Evolutionary conservation across 2,113 vertebrate species (phyloP), one percentile per base, ranked within the genome.

Genomic region (Pseudorasbora parva): DNA sequence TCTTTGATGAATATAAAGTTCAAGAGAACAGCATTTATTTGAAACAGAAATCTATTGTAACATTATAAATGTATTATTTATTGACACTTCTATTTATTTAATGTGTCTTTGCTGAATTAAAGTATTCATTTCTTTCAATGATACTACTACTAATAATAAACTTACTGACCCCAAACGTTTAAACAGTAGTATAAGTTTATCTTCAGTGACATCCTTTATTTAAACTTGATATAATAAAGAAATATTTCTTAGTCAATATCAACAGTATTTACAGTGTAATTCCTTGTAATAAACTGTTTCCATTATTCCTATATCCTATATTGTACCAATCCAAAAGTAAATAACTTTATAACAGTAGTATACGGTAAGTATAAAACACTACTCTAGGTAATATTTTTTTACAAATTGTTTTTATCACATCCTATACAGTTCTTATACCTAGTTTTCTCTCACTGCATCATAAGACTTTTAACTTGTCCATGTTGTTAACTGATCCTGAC

Each of bases 401-500:
- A 5, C 59, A 23, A 19, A 49, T n/a, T n/a, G n/a, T n/a, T n/a
- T n/a, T n/a, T n/a, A n/a, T n/a, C 14, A 49, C 71, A 49, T 49
- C 7, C 0, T 49, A 72, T 14, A 47, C 14, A 73, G 14, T 47
- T 47, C 41, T 5, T 12, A n/a, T n/a, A 5, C n/a, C 17, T 9
- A 56, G 49, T 76, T 76, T 71, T 23, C 37, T 62, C 33, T n/a
- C 7, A 8, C 30, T 43, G 21, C 12, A 23, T 78, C 76, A 54
- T 1, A 33, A 80, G 45, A 51, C 43, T 60, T 64, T 78, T 5
- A 59, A 54, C 51, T 77, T 68, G 49, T 33, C 85, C 23, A 59
- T 54, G 79, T 74, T 62, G 88, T 88, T 86, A 88, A 84, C 69
- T 81, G 88, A 91, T 88, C 85, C 87, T 82, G 83, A 57, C 64